These are phyloP conservation scores for Neolamprologus caudopunctatus DNA, from an alignment of 2,113 vertebrate species.

Conservation along the genomic window DNA sequence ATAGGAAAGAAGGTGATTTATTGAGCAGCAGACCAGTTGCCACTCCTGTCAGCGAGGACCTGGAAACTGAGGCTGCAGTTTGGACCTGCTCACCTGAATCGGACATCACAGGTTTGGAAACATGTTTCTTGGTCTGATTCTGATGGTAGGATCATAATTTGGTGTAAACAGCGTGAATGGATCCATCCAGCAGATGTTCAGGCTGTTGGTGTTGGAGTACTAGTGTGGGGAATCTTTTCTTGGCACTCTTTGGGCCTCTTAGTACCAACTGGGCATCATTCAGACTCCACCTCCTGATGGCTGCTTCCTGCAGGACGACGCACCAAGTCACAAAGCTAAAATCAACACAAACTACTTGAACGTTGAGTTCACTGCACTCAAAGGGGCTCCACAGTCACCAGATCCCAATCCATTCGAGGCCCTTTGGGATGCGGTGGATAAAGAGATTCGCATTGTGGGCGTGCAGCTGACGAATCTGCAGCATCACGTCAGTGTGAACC, in stretches of 20 bases:
- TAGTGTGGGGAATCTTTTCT: background rate
- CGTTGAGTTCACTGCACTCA: background rate
- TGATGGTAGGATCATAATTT: background rate
- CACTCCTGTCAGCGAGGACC: background rate
- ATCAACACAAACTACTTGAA: background rate
- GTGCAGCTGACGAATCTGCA: background rate
- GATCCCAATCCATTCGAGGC: background rate
- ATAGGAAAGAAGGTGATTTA: background rate
- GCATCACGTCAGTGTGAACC: background rate
- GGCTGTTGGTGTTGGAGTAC: background rate
- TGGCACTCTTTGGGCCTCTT: background rate
- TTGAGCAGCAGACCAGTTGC: background rate
- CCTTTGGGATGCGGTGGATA: rapidly evolving
- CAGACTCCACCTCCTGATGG: background rate
- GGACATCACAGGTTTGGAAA: background rate
- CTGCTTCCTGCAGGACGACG: background rate
- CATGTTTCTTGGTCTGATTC: background rate
- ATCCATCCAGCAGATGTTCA: background rate
- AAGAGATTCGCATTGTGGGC: background rate
- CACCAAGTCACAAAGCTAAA: background rate
- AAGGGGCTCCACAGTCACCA: background rate
- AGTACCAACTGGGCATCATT: background rate
- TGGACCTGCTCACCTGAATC: background rate
- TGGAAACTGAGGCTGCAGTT: background rate
- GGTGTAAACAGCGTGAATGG: background rate